Base-by-base conservation (phyloP, 2,888 invertebrate genomes). In the Xestobium rufovillosum region DNA sequence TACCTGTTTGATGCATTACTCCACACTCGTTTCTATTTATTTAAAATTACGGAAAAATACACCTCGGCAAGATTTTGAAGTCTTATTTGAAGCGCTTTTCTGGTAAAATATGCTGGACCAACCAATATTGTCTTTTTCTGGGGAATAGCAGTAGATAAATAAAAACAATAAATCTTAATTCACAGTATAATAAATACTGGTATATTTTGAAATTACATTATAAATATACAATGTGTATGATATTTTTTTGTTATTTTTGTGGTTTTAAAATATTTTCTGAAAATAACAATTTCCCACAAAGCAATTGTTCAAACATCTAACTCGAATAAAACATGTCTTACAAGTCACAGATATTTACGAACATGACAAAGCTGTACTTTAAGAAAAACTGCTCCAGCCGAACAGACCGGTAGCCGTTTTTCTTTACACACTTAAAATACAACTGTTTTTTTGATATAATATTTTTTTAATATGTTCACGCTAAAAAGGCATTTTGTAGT, bases 201-300 rank as follows among this genome's bases (percentile, higher is more conserved):
- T 68, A 68, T 67, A 69, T 67, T 67, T 67, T 67, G 67, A 67
- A 67, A 67, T 66, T 68, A 69, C 68, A 68, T 68, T 68, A 68
- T 68, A 69, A 69, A 68, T 69, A 68, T 69, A 69, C 68, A 69
- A 68, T 68, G 66, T 68, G 66, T 67, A 67, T 63, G 63, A 62
- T 65, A 62, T 65, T 65, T 61, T 59, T 59, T 60, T 59, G 52
- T 60, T n/a, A 63, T 65, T 63, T 64, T 63, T 63, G 60, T 63
- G 60, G 60, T 64, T 66, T 66, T 64, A 65, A 65, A 65, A 67
- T 67, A 67, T 68, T 68, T 66, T 67, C 67, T 67, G 66, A 69
- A 69, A 68, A 68, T 68, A 69, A 68, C 69, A 68, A 68, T 67
- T 67, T 67, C 67, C 68, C 67, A 67, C 67, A 67, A 66, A 67